Conservation (phyloP, 2,797 vertebrate genomes). For the Acomys russatus region DNA sequence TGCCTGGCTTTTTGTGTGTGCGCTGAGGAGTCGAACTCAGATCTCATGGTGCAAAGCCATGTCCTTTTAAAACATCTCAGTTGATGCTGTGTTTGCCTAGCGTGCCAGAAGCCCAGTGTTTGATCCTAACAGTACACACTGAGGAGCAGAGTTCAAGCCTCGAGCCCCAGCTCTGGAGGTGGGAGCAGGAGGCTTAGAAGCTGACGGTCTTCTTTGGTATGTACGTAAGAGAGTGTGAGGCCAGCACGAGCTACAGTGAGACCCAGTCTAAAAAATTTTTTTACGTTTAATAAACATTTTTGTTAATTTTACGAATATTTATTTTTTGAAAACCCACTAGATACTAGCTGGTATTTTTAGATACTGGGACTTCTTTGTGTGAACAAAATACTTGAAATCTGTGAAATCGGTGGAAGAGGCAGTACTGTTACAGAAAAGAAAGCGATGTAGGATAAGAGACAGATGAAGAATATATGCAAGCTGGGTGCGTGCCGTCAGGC, state of each 20-base stretch:
- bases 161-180: neutral
- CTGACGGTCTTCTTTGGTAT: neutral
- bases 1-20: neutral
- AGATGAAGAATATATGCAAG: neutral
- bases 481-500: too few species aligned
- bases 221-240: neutral
- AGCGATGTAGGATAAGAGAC: neutral
- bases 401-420: neutral
- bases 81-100: neutral
- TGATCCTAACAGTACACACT: neutral
- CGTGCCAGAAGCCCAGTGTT: neutral
- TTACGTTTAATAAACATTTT: neutral
- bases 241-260: neutral
- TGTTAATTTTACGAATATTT: slow-evolving; percentile 39
- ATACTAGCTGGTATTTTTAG: slow-evolving; percentile 15
- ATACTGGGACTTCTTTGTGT: neutral
- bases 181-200: neutral
- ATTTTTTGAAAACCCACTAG: neutral
- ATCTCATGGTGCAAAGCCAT: neutral
- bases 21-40: neutral
- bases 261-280: neutral
- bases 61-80: neutral
- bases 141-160: neutral
- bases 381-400: slow-evolving; percentile 67
- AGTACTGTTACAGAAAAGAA: neutral